Evolutionary conservation across 2,113 vertebrate species (phyloP), one percentile per base, ranked within the genome.

Genomic region (Haliaeetus leucogaster): DNA sequence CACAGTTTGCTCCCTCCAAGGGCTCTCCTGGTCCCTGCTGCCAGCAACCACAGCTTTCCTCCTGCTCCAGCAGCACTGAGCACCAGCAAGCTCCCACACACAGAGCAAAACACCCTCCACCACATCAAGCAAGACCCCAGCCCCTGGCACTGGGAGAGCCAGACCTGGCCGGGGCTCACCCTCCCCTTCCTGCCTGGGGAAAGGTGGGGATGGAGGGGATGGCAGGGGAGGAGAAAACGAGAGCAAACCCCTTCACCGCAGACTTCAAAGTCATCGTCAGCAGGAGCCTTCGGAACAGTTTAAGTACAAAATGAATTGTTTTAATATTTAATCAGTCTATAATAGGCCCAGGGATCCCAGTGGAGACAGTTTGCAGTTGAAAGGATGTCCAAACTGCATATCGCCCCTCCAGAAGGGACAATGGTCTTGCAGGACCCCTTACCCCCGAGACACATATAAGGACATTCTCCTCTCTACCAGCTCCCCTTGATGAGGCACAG

Each of bases 271-370:
- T 92, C 67, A 73, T 89, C 74, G 12, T 89, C 96, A 97, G 96
- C 96, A 96, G 92, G 91, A 96, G 88, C 96, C 95, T 97, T 97
- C 89, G 14, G 86, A 97, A 97, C 95, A 96, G 97, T 98, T 98
- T 97, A 98, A 97, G 97, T 97, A 98, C 97, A 97, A 97, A 98
- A 98, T 97, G 97, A 98, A 98, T 98, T 97, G 97, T 97, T 98
- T 98, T 97, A 98, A 98, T 98, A 98, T 98, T 98, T 98, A 96
- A 98, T 97, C 96, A 96, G 94, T 29, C 97, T 92, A 96, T 97
- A 98, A 97, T 97, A 97, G 96, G 94, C 94, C 73, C 18, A 1
- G 81, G 45, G 91, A 96, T 97, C 96, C 97, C 97, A 93, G 83
- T 26, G 95, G 97, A 90, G 89, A 53, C 1, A 5, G 62, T 72